Evolutionary conservation across 1,140 invertebrate genomes (phyloP), one percentile per base, ranked within the genome.

Genomic region (Sminthurides bifidus): DNA sequence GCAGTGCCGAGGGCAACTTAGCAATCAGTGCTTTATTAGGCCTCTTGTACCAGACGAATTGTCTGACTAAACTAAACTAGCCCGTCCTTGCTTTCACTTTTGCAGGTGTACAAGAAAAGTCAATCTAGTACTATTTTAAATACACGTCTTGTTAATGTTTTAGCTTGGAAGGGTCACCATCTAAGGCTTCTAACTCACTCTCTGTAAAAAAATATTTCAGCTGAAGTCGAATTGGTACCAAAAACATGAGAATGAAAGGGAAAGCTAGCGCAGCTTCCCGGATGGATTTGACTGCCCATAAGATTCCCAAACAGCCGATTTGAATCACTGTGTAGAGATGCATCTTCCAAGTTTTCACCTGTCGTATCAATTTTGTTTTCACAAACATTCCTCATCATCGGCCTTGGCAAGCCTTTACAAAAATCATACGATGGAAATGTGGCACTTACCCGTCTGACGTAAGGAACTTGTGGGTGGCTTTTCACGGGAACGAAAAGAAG

Each of bases 271-370:
- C 89, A 59, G 85, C 81, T 23, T 77, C 75, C 0, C 90, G 89
- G 14, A 49, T 45, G 6, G 87, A 92, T 71, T 94, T 95, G 1
- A 95, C 85, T 4, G 80, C 75, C 82, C 87, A 93, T 37, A 95
- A 71, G 4, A 86, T 51, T 1, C 75, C 77, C 41, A 95, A 74
- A 66, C 86, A 87, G 0, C 80, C 64, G 12, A 92, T 68, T 72
- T 96, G 91, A 55, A 92, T 80, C 8, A 82, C 61, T 1, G 91
- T 96, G 71, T 84, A 96, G 12, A 90, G 67, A 69, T 95, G 89
- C 88, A 96, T 92, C 68, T 91, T 92, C 69, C 82, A 78, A 0
- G 89, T 92, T 59, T 82, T 82, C 1, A 94, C 87, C 83, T 85
- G 69, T 27, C 74, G 75, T 38, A 54, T 68, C 52, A 59, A n/a